Conservation (phyloP, 1,140 invertebrate genomes). For the Drosophila kanapiae region DNA sequence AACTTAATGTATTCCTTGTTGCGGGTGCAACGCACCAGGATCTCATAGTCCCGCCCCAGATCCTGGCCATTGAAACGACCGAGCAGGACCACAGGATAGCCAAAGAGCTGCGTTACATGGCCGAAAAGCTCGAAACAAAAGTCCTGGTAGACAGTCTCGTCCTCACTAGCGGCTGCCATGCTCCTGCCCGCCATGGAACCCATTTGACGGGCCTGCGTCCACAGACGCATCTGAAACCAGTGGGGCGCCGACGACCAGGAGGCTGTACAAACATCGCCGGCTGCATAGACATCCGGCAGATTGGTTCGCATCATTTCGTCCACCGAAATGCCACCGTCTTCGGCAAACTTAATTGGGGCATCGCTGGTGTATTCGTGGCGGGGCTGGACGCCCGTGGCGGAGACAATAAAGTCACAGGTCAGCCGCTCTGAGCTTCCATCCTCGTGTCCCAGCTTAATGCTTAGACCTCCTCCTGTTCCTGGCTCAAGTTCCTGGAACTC, state of each 20-base stretch:
- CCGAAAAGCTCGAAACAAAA: conserved; percentile 99
- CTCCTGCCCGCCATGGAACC: conserved; percentile 96
- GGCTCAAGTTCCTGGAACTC: conserved; percentile 8
- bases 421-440: conserved; percentile 43
- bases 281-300: conserved; percentile 93
- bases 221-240: conserved; percentile 99
- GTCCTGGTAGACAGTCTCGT: conserved; percentile 91
- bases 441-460: conserved; percentile 53
- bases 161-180: conserved; percentile 90
- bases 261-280: conserved; percentile 96
- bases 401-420: conserved; percentile 96
- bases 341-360: conserved; percentile 87
- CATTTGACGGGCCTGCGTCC: conserved; percentile 99
- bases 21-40: conserved; percentile 94
- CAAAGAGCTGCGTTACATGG: conserved; percentile 98
- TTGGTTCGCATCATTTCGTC: conserved; percentile 95
- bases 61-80: conserved; percentile 98
- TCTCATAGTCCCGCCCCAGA: conserved; percentile 93
- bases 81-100: conserved; percentile 96
- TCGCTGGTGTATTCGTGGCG: conserved; percentile 87
- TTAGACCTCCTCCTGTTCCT: neutral
- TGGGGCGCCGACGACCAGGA: conserved; percentile 92
- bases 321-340: conserved; percentile 92
- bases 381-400: conserved; percentile 96
- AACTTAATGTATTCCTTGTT: conserved; percentile 96